Conservation (phyloP, 1,140 invertebrate genomes). For the Drosophila kurseongensis region DNA sequence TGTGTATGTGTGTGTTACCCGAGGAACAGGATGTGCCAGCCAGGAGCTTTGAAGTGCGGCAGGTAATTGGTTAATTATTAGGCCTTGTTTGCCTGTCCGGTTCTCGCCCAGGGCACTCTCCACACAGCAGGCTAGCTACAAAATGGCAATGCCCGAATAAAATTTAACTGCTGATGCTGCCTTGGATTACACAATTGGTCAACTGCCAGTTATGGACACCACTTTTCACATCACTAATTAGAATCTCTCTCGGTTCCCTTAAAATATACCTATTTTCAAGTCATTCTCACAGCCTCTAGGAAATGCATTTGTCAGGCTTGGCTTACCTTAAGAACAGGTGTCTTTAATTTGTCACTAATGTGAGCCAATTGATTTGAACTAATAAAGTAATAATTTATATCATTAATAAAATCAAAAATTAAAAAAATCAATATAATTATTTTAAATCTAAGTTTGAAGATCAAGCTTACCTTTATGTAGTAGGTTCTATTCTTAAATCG, state of each 20-base stretch:
- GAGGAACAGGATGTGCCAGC: slow-evolving; percentile 11
- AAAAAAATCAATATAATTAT: too few relatives aligned
- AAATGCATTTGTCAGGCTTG: neutral
- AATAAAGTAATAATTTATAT: too few relatives aligned
- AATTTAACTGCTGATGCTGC: slow-evolving; percentile 20
- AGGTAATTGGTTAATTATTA: slow-evolving; percentile 66
- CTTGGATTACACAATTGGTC: slow-evolving; percentile 36
- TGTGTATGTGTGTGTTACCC: slow-evolving; percentile 18
- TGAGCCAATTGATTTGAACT: too few relatives aligned
- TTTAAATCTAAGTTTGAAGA: too few relatives aligned
- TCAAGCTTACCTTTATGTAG: too few relatives aligned
- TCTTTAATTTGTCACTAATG: neutral
- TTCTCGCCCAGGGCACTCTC: slow-evolving; percentile 12
- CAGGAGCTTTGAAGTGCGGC: slow-evolving; percentile 57
- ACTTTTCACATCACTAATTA: slow-evolving; percentile 41
- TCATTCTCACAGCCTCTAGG: too few relatives aligned
- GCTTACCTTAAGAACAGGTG: neutral
- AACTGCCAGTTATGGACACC: slow-evolving; percentile 43
- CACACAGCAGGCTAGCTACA: slow-evolving; percentile 11
- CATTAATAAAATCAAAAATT: too few relatives aligned
- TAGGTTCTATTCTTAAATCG: too few relatives aligned
- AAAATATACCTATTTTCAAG: slow-evolving; percentile 8
- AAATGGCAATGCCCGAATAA: slow-evolving; percentile 31
- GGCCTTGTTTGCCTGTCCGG: slow-evolving; percentile 44
- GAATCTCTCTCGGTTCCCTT: slow-evolving; percentile 18